These are phyloP conservation scores for Dromococcyx pavoninus DNA, from an alignment of 2,797 vertebrate genomes.

Conservation along the genomic window DNA sequence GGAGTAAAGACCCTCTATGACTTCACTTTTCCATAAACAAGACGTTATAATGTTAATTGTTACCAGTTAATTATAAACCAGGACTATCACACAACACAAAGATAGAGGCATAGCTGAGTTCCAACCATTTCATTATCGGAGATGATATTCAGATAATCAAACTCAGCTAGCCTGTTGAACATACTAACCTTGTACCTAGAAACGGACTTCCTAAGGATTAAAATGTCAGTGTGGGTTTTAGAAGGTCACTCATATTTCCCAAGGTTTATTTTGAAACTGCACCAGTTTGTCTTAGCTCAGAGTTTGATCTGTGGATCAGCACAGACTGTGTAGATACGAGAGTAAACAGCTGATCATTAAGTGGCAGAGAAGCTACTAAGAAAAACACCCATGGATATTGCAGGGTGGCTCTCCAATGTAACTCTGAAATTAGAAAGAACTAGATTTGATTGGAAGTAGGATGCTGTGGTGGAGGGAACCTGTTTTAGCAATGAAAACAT, in stretches of 20 bases:
- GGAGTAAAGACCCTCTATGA: not conserved
- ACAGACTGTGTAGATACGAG: not conserved
- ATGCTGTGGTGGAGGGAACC: not conserved
- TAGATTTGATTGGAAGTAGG: not conserved
- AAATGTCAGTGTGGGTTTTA: not conserved
- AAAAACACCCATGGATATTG: not conserved
- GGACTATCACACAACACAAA: not conserved
- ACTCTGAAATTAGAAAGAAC: not conserved
- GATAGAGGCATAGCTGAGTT: not conserved
- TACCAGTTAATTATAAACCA: not conserved
- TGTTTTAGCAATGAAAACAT: not conserved
- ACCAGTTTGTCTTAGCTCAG: not conserved
- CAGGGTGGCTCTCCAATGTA: not conserved
- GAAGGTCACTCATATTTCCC: not conserved
- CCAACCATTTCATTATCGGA: not conserved
- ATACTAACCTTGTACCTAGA: not conserved
- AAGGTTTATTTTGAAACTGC: not conserved
- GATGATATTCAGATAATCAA: not conserved
- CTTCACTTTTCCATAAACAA: not conserved
- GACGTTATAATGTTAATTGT: not conserved
- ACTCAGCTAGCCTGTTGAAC: not conserved
- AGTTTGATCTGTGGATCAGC: not conserved
- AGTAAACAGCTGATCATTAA: not conserved
- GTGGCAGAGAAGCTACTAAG: not conserved
- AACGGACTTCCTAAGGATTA: not conserved